Evolutionary conservation across 2,888 invertebrate genomes (phyloP).

Genomic region (Aethes cnicana): DNA sequence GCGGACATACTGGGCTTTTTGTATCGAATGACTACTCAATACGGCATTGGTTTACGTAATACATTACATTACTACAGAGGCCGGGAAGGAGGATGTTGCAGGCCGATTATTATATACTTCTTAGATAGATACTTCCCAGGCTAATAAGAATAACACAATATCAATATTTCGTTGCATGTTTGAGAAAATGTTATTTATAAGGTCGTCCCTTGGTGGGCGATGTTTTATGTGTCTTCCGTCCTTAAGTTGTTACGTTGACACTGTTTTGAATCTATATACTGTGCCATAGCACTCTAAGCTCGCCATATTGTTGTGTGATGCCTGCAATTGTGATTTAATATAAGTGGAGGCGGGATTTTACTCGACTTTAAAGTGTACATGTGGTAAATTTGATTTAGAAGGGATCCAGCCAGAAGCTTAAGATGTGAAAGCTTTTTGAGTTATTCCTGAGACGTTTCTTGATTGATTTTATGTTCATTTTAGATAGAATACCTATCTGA

Average conservation of each 20-base stretch:
- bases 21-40: no score
- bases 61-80: no score
- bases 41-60: no score
- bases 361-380: constrained; percentile 9
- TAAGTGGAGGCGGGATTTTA: constrained; percentile 8
- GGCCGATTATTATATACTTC: no score
- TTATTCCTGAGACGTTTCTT: not conserved
- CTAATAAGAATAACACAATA: not conserved
- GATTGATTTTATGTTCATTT: not conserved
- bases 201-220: no score
- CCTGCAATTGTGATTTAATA: constrained; percentile 29
- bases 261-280: constrained; percentile 8
- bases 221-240: no score
- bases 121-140: no score
- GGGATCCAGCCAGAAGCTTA: constrained; percentile 1
- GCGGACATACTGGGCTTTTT: no score
- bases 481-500: not conserved
- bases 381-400: not conserved
- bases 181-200: no score
- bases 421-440: not conserved
- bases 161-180: no score
- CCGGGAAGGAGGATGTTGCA: no score
- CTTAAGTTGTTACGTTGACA: no score
- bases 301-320: constrained; percentile 23
- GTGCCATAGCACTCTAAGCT: constrained; percentile 11